These are phyloP conservation scores for Actenoides hombroni DNA, from an alignment of 2,113 vertebrate species.

Conservation along the genomic window DNA sequence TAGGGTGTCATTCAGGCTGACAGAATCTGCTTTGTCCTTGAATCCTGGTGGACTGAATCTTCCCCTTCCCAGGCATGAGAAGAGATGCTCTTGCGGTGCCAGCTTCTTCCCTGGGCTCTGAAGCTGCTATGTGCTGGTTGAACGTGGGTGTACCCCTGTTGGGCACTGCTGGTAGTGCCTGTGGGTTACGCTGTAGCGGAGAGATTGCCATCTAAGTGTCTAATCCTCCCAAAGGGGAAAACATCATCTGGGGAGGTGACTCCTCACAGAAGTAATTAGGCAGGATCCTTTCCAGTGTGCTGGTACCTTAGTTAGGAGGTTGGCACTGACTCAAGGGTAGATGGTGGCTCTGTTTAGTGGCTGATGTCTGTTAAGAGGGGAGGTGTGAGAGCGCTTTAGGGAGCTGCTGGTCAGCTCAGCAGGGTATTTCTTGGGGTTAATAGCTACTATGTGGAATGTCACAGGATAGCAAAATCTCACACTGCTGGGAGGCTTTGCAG, in stretches of 20 bases:
- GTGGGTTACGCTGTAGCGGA: rapidly evolving
- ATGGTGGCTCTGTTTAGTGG: background rate
- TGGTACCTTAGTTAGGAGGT: rapidly evolving
- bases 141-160: rapidly evolving
- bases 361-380: rapidly evolving
- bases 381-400: background rate
- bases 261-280: background rate
- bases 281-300: background rate
- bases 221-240: background rate
- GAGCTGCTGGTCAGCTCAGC: background rate
- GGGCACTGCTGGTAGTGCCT: background rate
- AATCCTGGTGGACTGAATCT: background rate
- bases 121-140: rapidly evolving
- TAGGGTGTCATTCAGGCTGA: background rate
- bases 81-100: background rate
- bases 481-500: background rate
- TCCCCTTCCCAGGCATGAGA: background rate
- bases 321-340: background rate
- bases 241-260: background rate
- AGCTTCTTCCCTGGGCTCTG: background rate
- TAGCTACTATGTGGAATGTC: background rate
- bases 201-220: background rate
- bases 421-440: background rate
- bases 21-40: background rate
- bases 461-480: background rate